These are phyloP conservation scores for Hyla sarda DNA, from an alignment of 2,113 vertebrate species.

Conservation along the genomic window DNA sequence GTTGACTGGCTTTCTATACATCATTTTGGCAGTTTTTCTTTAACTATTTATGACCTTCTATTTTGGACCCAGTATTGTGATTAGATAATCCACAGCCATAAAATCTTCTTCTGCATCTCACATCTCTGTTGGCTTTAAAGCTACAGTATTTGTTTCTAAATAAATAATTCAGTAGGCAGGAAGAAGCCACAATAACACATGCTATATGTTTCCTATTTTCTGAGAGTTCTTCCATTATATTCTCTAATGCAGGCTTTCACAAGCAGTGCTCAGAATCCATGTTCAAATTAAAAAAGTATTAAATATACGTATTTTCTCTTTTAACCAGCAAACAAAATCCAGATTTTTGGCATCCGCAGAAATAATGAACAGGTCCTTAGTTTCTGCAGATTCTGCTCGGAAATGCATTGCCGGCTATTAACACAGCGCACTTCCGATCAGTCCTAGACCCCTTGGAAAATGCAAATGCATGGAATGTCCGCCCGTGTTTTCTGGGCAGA, in stretches of 20 bases:
- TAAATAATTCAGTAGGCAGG: conserved; percentile 18
- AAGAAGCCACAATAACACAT: conserved; percentile 35
- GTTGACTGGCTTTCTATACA: background rate
- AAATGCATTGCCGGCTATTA: too few relatives aligned
- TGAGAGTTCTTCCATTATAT: background rate
- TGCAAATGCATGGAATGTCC: too few relatives aligned
- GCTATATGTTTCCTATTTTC: background rate
- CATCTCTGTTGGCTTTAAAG: conserved; percentile 8
- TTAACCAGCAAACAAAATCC: too few relatives aligned
- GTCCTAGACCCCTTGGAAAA: too few relatives aligned
- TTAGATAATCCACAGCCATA: conserved; percentile 19
- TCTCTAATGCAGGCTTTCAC: background rate
- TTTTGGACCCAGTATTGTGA: background rate
- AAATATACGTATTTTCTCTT: too few relatives aligned
- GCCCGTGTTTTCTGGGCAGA: too few relatives aligned
- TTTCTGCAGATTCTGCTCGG: too few relatives aligned
- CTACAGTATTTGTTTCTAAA: background rate
- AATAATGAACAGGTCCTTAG: too few relatives aligned
- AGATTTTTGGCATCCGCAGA: too few relatives aligned
- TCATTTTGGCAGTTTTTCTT: background rate
- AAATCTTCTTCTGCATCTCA: conserved; percentile 4
- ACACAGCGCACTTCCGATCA: too few relatives aligned
- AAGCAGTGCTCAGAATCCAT: background rate
- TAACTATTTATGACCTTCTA: conserved; percentile 10
- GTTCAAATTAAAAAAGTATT: too few relatives aligned